Conservation (phyloP, 2,113 vertebrate species). For the Tinamus guttatus region DNA sequence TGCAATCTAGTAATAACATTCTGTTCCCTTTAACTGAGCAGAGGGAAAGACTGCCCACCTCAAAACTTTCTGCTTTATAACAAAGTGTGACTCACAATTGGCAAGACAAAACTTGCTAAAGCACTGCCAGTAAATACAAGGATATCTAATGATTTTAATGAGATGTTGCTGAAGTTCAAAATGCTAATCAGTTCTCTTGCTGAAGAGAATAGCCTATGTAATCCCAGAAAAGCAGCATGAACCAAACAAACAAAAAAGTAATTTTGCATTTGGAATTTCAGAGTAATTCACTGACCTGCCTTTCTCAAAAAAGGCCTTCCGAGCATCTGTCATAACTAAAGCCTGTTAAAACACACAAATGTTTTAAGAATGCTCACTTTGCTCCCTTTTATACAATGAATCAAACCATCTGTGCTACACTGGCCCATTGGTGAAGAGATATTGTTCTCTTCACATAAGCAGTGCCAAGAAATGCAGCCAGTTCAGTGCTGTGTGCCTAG, state of each 20-base stretch:
- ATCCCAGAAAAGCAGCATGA: constrained; percentile 28
- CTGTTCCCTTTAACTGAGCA: neutral
- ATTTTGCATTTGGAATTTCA: constrained; percentile 39
- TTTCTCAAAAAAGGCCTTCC: constrained; percentile 7
- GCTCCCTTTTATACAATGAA: neutral
- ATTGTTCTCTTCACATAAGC: neutral
- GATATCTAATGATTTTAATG: constrained; percentile 25
- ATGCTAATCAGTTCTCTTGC: constrained; percentile 21
- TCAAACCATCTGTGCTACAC: constrained; percentile 22
- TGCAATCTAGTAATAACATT: neutral
- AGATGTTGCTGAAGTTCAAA: neutral
- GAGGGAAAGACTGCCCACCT: neutral
- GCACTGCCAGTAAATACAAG: neutral
- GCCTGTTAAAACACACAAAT: constrained; percentile 5
- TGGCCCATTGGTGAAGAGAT: neutral
- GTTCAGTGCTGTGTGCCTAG: neutral
- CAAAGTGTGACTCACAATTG: neutral
- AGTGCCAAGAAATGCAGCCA: neutral
- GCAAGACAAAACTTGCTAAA: neutral
- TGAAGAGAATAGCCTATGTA: constrained; percentile 1
- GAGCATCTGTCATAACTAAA: constrained; percentile 21
- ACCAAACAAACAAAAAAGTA: constrained; percentile 18
- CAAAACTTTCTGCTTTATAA: neutral
- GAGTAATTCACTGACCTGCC: constrained; percentile 51
- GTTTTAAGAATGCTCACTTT: constrained; percentile 57